phyloP scores from a whole-genome alignment of 2,888 invertebrate genomes.

The Asteroscopus sphinx region DNA sequence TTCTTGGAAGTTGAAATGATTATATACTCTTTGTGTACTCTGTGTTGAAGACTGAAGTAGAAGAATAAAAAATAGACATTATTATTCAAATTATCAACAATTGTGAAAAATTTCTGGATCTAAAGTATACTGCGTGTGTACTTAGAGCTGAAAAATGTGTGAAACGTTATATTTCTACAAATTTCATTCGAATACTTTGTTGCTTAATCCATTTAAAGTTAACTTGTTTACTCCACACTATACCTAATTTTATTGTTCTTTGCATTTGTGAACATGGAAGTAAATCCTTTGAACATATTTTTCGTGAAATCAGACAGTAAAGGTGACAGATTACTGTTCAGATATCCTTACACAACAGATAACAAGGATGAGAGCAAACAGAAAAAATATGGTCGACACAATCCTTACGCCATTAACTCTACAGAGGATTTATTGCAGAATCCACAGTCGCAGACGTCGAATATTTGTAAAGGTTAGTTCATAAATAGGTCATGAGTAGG shows the following conservation, averaged over 20 bases:
- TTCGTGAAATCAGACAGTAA: conserved; percentile 98
- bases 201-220: conserved; percentile 49
- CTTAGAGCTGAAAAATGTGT: conserved; percentile 49
- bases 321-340: conserved; percentile 96
- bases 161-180: conserved; percentile 29
- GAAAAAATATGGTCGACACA: conserved; percentile 91
- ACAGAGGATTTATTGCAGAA: conserved; percentile 94
- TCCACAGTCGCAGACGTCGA: conserved; percentile 91
- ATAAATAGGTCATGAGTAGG: conserved; percentile 14
- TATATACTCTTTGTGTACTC: no score
- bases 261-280: conserved; percentile 91
- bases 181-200: conserved; percentile 46
- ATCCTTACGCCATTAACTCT: conserved; percentile 94
- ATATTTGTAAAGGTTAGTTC: conserved; percentile 90
- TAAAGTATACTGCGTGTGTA: conserved; percentile 21
- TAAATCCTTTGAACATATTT: conserved; percentile 96
- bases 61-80: no score
- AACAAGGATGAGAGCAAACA: conserved; percentile 91
- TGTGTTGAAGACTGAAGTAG: no score
- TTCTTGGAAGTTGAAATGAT: no score
- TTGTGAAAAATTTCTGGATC: no score
- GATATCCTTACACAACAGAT: conserved; percentile 94
- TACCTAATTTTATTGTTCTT: conserved; percentile 40
- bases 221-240: conserved; percentile 60
- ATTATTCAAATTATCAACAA: no score